Evolutionary conservation across 2,888 invertebrate genomes (phyloP), one percentile per base, ranked within the genome.

Genomic region (Pegoplata infirma): DNA sequence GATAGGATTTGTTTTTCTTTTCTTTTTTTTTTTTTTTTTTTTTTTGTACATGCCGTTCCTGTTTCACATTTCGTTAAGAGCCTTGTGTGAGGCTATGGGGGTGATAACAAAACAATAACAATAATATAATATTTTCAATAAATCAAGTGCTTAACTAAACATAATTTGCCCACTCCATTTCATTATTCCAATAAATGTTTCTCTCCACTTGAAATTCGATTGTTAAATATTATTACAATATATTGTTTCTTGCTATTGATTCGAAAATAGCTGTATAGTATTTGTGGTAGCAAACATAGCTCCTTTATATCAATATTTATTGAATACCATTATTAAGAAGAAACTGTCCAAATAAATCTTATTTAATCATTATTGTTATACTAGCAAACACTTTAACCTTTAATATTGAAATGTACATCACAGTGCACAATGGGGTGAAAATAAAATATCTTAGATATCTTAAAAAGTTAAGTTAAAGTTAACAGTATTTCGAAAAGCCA

Each of bases 61-160:
- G 5, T 25, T n/a, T 44, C 14, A 53, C 49, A 44, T 40, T 55
- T 10, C 3, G 7, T 0, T 14, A 36, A 49, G 12, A 28, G n/a
- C n/a, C n/a, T n/a, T n/a, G n/a, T 21, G 40, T n/a, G 47, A 59
- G 40, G 64, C 36, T 19, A 53, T 46, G 23, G 63, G n/a, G 46
- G 51, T 71, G 51, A 71, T 47, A 59, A 28, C n/a, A n/a, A 58
- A 49, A n/a, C 44, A 77, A 55, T 56, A 66, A n/a, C n/a, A n/a
- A 67, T 67, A 72, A 71, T 67, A 46, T 19, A 36, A 66, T 61
- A 61, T 46, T 47, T 40, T 12, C 47, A 17, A 76, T 71, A 71
- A 71, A 76, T 61, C 71, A 71, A 66, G 36, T 55, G 17, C 61
- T 67, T 59, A 47, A 58, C 49, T 47, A 66, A 58, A 58, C 51